A percentile compares a stretch with the other conserved stretches of the same genome.
These are phyloP conservation scores for Gallinago media DNA, from an alignment of 2,113 vertebrate species.

Conservation along the genomic window DNA sequence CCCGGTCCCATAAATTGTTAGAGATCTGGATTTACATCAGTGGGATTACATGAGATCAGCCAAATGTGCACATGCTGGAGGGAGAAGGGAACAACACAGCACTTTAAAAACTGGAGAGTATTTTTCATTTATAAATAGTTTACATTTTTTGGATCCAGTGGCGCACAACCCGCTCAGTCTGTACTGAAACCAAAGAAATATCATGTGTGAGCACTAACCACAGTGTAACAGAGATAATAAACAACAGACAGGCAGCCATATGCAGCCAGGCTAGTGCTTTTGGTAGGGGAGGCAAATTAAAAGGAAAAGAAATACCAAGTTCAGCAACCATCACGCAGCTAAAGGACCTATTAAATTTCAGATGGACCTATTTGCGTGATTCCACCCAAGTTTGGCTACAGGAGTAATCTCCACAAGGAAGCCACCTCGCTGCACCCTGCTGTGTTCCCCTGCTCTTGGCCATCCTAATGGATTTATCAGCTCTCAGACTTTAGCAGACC, in stretches of 20 bases:
- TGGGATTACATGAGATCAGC: conserved; percentile 72
- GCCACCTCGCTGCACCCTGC: not conserved
- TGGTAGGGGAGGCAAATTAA: conserved; percentile 10
- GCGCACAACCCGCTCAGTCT: conserved; percentile 74
- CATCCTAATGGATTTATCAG: not conserved
- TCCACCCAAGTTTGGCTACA: not conserved
- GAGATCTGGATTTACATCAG: conserved; percentile 50
- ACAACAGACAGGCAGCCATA: conserved; percentile 76
- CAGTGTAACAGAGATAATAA: conserved; percentile 78
- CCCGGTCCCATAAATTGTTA: conserved; percentile 29
- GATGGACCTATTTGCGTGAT: too few relatives aligned
- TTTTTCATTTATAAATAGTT: conserved; percentile 84
- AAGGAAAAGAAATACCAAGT: conserved; percentile 6
- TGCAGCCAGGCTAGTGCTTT: not conserved
- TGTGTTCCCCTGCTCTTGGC: not conserved
- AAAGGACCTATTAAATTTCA: not conserved
- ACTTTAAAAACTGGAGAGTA: conserved; percentile 73
- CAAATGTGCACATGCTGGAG: conserved; percentile 65
- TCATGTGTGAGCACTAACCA: conserved; percentile 76
- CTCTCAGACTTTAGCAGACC: not conserved
- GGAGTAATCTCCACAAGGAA: not conserved
- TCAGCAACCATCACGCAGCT: not conserved
- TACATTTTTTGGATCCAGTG: conserved; percentile 77
- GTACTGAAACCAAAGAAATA: conserved; percentile 78
- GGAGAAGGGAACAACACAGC: conserved; percentile 59